Evolutionary conservation across 2,888 invertebrate species (phyloP), one percentile per base, ranked within the genome.

Genomic region (Scaptomyza cyrtandrae): DNA sequence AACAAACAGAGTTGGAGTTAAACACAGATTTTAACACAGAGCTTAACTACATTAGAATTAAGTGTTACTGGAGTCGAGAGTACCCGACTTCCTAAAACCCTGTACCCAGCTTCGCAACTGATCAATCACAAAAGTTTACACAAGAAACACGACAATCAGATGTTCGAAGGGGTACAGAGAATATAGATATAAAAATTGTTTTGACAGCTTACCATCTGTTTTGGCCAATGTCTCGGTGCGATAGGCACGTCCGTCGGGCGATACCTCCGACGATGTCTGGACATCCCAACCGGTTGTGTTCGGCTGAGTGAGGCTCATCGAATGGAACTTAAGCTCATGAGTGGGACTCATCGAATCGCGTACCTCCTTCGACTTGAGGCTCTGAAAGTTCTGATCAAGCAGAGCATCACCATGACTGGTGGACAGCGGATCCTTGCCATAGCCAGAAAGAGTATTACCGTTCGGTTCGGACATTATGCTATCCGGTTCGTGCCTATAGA

Each of bases 291-390:
- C 95, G 46, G 94, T 94, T 71, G 94, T 90, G 44, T 91, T 91
- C 64, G 92, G 92, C 48, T 90, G 90, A 48, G 87, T 86, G 13
- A 91, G 66, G 3, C 75, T 83, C 80, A 90, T 84, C 68, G 91
- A 88, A 60, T 90, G 91, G 75, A 91, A 91, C 60, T 90, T 90
- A 31, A 91, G 82, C 64, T 92, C 92, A n/a, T 87, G 94, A 61
- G 95, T 95, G 31, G 96, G 96, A 65, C 95, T 95, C 92, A 95
- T 95, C 19, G 96, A 96, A 90, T 96, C 96, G 64, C 96, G 94
- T 71, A 96, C 95, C 93, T 96, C 96, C 93, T 96, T 96, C 83
- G 94, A 94, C 93, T 96, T 96, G 91, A 96, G 93, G 74, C 95
- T 95, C 91, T 95, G 94, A 93, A 96, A 96, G 90, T 94, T 95